A percentile compares a stretch with the other conserved stretches of the same genome.
Conservation (phyloP, 2,888 invertebrate genomes). For the Drosophila barbarae region DNA sequence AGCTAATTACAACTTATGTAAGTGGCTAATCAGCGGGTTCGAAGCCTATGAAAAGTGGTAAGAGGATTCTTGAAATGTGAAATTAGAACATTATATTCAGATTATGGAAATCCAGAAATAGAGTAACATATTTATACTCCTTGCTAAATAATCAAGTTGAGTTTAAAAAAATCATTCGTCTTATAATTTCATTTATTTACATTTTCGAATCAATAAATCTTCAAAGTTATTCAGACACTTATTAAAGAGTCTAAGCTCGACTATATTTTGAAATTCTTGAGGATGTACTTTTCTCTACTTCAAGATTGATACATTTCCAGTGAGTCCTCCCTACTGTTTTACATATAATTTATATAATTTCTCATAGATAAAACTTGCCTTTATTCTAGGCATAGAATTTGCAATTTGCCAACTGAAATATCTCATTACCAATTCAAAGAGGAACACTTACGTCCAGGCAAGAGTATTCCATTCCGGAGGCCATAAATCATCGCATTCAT, state of each 20-base stretch:
- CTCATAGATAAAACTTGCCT: background rate
- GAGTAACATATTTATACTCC: no score
- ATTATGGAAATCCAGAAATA: background rate
- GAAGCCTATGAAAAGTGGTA: background rate
- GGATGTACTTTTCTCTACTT: background rate
- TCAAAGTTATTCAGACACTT: no score
- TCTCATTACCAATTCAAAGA: conserved; percentile 29
- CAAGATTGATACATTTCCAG: background rate
- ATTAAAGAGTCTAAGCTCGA: background rate
- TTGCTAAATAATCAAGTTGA: background rate
- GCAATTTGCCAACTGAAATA: conserved; percentile 9
- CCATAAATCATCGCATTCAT: conserved; percentile 34
- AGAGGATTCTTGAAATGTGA: background rate
- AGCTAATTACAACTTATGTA: conserved; percentile 15
- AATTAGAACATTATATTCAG: background rate
- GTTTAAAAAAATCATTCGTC: background rate
- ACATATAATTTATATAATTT: background rate
- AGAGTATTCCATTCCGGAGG: conserved; percentile 8
- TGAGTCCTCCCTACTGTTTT: background rate
- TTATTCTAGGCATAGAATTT: conserved; percentile 9
- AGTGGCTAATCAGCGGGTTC: conserved; percentile 1
- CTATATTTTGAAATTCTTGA: background rate
- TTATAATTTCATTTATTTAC: no score
- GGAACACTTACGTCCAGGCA: conserved; percentile 4
- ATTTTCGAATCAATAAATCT: no score